phyloP scores from a whole-genome alignment of 2,888 invertebrate species.

The Ligdia adustata region DNA sequence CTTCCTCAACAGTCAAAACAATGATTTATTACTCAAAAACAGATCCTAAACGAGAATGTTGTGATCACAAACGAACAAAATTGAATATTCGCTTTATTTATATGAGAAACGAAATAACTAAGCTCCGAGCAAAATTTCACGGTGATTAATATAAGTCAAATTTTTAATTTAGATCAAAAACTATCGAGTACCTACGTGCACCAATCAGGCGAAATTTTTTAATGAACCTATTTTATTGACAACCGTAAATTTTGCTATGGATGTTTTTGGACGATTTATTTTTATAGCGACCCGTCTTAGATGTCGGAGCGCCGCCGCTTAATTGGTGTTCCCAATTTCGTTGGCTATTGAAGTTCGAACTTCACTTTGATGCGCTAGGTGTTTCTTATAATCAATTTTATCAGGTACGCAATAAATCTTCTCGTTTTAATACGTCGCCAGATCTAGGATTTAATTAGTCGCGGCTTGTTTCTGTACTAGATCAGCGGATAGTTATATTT shows the following conservation, averaged over 20 bases:
- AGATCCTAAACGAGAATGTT: slow-evolving; percentile 27
- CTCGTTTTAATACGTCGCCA: slow-evolving; percentile 44
- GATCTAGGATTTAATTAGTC: slow-evolving; percentile 65
- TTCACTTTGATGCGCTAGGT: slow-evolving; percentile 44
- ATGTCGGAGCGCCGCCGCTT: slow-evolving; percentile 43
- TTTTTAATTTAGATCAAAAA: slow-evolving; percentile 54
- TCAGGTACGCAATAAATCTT: slow-evolving; percentile 60
- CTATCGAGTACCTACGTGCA: slow-evolving; percentile 46
- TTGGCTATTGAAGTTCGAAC: slow-evolving; percentile 40
- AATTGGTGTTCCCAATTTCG: slow-evolving; percentile 54
- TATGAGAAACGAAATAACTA: slow-evolving; percentile 40
- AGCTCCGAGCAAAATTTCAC: slow-evolving; percentile 49
- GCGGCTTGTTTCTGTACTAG: slow-evolving; percentile 61
- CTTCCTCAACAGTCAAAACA: slow-evolving; percentile 41
- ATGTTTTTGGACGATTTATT: slow-evolving; percentile 60
- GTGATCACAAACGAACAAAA: slow-evolving; percentile 40
- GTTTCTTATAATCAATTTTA: slow-evolving; percentile 47
- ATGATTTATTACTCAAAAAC: slow-evolving; percentile 38
- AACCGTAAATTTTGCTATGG: slow-evolving; percentile 63
- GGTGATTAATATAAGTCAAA: slow-evolving; percentile 45
- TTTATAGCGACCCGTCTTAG: slow-evolving; percentile 52
- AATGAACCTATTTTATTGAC: slow-evolving; percentile 68
- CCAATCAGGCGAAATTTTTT: slow-evolving; percentile 64
- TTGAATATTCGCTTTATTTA: slow-evolving; percentile 47
- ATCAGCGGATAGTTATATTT: slow-evolving; percentile 59